Evolutionary conservation across 37 sponge, comb jelly and placozoan species (phyloP).

Genomic region (Aplysina aerophoba): DNA sequence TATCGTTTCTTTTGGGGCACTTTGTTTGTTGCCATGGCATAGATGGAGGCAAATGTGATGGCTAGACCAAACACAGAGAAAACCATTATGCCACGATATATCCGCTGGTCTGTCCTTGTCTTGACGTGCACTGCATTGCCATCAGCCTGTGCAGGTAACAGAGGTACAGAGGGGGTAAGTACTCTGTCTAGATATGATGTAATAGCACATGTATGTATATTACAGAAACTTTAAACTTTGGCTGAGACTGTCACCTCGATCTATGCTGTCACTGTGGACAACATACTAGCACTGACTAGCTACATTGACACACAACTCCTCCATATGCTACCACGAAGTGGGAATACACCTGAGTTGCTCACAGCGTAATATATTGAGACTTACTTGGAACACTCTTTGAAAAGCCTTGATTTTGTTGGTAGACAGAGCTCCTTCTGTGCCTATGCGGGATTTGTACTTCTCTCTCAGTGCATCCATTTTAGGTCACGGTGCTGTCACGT

Average conservation of each 20-base stretch:
- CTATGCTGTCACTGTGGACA: no score
- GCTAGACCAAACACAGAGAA: conserved; percentile 55
- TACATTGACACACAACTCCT: no score
- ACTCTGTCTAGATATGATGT: no score
- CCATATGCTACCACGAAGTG: no score
- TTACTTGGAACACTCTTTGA: conserved; percentile 58
- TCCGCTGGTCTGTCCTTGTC: background rate
- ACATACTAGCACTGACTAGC: no score
- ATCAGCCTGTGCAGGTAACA: background rate
- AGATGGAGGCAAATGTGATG: conserved; percentile 36
- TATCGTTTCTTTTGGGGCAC: conserved; percentile 50
- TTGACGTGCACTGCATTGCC: background rate
- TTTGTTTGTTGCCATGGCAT: conserved; percentile 56
- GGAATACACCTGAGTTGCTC: background rate
- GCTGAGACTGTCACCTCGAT: no score
- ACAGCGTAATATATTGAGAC: background rate
- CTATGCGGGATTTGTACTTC: conserved; percentile 38
- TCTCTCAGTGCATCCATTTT: conserved; percentile 42
- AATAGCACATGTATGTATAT: no score
- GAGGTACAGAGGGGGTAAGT: background rate
- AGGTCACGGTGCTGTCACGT: background rate
- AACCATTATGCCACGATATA: conserved; percentile 45
- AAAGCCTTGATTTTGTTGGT: conserved; percentile 40
- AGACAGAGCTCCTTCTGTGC: background rate
- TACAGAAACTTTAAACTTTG: no score